phyloP scores from a whole-genome alignment of 2,797 vertebrate genomes.

The Liparis tanakae region DNA sequence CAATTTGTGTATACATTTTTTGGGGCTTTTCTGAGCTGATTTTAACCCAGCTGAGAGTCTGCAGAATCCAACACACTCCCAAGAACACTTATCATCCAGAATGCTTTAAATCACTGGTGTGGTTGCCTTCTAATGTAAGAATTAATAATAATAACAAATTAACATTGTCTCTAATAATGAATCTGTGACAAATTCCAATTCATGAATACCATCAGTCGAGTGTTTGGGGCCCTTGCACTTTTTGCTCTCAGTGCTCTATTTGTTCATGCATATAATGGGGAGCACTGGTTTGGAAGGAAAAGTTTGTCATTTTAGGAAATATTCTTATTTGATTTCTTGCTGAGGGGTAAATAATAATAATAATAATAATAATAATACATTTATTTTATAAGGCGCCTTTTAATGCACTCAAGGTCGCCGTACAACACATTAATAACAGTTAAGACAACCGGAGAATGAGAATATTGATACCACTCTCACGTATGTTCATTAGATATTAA shows the following conservation, averaged over 20 bases:
- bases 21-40: background rate
- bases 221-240: background rate
- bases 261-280: background rate
- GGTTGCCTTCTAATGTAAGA: background rate
- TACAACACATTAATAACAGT: no score
- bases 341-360: background rate
- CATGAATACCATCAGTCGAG: background rate
- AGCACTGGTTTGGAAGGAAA: background rate
- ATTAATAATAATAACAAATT: background rate
- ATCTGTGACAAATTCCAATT: background rate
- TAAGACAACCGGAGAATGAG: background rate
- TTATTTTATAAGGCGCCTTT: no score
- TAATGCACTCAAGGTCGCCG: no score
- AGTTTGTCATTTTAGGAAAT: background rate
- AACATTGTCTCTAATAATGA: background rate
- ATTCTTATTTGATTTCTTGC: background rate
- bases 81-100: background rate
- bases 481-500: background rate
- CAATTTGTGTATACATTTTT: background rate
- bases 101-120: background rate
- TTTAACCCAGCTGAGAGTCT: background rate
- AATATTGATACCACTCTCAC: background rate
- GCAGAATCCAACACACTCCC: background rate
- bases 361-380: no score
- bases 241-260: background rate